A percentile compares a stretch with the other conserved stretches of the same genome.
These are phyloP conservation scores for Triplophysa rosa DNA, from an alignment of 2,113 vertebrate genomes.

Conservation along the genomic window DNA sequence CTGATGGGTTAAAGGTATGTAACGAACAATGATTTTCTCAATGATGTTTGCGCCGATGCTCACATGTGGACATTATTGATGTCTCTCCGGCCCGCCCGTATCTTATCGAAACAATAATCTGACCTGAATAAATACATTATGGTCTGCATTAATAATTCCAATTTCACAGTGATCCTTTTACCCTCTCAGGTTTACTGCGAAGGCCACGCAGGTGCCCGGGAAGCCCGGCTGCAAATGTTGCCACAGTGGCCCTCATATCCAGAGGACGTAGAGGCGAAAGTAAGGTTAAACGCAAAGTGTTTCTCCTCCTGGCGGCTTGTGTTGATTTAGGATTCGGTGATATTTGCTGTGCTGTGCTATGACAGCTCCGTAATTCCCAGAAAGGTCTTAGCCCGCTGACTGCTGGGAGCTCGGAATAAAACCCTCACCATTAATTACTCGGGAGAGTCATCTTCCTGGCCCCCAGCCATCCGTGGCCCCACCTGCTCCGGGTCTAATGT, in stretches of 20 bases:
- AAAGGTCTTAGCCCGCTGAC: slow-evolving; percentile 61
- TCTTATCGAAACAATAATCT: slow-evolving; percentile 69
- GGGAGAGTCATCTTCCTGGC: slow-evolving; percentile 34
- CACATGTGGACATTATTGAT: slow-evolving; percentile 33
- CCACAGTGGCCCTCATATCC: slow-evolving; percentile 32
- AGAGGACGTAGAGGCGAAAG: slow-evolving; percentile 30
- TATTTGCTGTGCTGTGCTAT: slow-evolving; percentile 54
- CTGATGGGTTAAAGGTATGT: slow-evolving; percentile 48
- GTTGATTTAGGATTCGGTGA: slow-evolving; percentile 59
- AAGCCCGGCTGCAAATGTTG: slow-evolving; percentile 43
- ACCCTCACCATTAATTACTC: slow-evolving; percentile 68
- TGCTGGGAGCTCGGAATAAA: slow-evolving; percentile 61
- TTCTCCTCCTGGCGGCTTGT: slow-evolving; percentile 53
- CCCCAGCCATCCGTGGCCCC: slow-evolving; percentile 37
- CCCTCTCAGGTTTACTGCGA: slow-evolving; percentile 36
- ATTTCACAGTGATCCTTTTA: slow-evolving; percentile 64
- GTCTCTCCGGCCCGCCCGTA: slow-evolving; percentile 60
- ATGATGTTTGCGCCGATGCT: slow-evolving; percentile 49
- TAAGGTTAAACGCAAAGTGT: slow-evolving; percentile 56
- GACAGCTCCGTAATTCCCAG: slow-evolving; percentile 50
- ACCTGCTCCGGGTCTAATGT: slow-evolving; percentile 56
- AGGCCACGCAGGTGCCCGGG: slow-evolving; percentile 54
- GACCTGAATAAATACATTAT: slow-evolving; percentile 68
- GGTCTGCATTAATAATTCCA: slow-evolving; percentile 73
- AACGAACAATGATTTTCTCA: slow-evolving; percentile 37